Base-by-base conservation (phyloP, 2,888 invertebrate genomes). In the Proisotoma minuta region DNA sequence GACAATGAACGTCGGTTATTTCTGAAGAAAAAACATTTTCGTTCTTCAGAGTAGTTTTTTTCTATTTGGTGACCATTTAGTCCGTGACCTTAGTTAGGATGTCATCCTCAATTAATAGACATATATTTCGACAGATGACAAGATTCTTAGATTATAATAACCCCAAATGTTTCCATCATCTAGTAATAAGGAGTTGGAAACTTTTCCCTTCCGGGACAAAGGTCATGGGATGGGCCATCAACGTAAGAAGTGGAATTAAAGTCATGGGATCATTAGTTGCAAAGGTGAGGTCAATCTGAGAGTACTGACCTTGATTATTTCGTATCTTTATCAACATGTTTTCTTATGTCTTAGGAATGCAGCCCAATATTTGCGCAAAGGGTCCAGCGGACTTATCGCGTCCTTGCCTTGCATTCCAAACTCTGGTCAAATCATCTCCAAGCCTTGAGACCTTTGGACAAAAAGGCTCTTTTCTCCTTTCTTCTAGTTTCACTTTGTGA, bases 291-390 rank as follows among this genome's bases (percentile, higher is more conserved):
- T 34, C n/a, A n/a, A n/a, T n/a, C n/a, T n/a, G n/a, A n/a, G n/a
- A n/a, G n/a, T n/a, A n/a, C n/a, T 34, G 15, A 34, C 34, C 34
- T 34, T 34, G 8, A n/a, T n/a, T n/a, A 10, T 34, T 34, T 10
- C 34, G 15, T 34, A 10, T 34, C 8, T 34, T 34, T 34, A 34
- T 15, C 8, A 34, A 34, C 34, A 10, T 10, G 15, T 34, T 34
- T 10, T 8, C 15, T 34, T 10, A 10, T 34, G 8, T 34, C 34
- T 34, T 34, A 34, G 48, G 68, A 70, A 62, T 61, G 64, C 43
- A 66, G 69, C 51, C 72, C 72, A 20, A 72, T 72, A 47, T 67
- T 72, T 59, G 72, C 69, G 18, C 70, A 69, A 49, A 39, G 70
- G 24, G 62, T 68, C 0, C 57, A 63, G 23, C 50, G 70, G 29